A percentile compares a stretch with the other conserved stretches of the same genome.
phyloP scores from a whole-genome alignment of 2,888 invertebrate genomes.

The Sepioteuthis lessoniana region DNA sequence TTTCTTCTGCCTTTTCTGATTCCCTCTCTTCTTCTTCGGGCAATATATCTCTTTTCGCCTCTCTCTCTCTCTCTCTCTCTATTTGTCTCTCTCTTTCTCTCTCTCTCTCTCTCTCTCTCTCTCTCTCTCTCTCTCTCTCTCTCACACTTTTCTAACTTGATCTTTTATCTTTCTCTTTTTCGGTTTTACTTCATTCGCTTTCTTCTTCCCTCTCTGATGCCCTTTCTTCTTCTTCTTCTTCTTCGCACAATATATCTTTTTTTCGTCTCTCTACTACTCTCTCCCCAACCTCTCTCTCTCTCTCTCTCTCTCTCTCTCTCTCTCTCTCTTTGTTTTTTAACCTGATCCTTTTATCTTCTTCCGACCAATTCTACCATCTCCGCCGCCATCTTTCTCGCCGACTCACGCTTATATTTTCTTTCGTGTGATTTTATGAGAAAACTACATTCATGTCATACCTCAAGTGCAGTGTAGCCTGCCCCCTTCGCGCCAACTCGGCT shows the following conservation, averaged over 20 bases:
- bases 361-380: too few relatives aligned
- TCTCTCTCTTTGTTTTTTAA: not conserved
- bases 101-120: not conserved
- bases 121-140: not conserved
- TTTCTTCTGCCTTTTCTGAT: too few relatives aligned
- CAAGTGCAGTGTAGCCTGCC: not conserved
- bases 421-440: not conserved
- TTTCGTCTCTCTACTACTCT: not conserved
- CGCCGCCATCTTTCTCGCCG: not conserved
- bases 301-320: not conserved
- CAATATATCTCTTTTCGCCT: not conserved
- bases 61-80: not conserved
- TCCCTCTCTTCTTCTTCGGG: not conserved
- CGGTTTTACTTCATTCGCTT: not conserved
- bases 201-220: not conserved
- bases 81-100: not conserved
- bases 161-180: not conserved
- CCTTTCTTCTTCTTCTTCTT: not conserved
- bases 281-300: not conserved
- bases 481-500: not conserved
- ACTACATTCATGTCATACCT: not conserved
- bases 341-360: not conserved
- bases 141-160: not conserved
- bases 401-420: not conserved
- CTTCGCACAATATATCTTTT: too few relatives aligned